Evolutionary conservation across 2,113 vertebrate species (phyloP).

Genomic region (Notarius lentiginosus): DNA sequence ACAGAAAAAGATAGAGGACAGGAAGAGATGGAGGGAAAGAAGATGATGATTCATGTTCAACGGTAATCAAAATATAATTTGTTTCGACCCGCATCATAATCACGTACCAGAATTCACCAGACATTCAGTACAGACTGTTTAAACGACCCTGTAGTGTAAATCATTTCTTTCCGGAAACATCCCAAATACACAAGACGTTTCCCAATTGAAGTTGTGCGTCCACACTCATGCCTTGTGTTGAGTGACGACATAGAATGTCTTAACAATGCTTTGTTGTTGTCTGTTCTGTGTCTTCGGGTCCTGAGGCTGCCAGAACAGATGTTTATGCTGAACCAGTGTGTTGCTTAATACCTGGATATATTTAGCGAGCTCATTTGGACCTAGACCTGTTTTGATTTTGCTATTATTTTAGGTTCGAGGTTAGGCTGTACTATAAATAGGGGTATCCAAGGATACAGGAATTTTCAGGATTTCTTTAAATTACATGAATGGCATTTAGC

Average conservation of each 20-base stretch:
- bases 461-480: neutral
- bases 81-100: neutral
- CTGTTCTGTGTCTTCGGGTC: neutral
- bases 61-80: constrained; percentile 16
- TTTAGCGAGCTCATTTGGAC: neutral
- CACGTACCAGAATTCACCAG: neutral
- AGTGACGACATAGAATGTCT: neutral
- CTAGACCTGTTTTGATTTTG: neutral
- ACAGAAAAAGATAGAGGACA: no score
- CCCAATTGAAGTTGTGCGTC: neutral
- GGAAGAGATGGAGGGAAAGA: no score
- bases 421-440: neutral
- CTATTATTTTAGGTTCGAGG: neutral
- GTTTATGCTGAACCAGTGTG: neutral
- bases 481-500: no score
- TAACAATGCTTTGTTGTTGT: neutral
- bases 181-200: neutral
- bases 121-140: neutral
- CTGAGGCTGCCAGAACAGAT: neutral
- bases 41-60: neutral
- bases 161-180: neutral
- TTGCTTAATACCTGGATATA: neutral
- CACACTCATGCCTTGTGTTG: neutral
- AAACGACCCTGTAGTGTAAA: neutral
- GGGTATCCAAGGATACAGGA: neutral